Base-by-base conservation (phyloP, 2,113 vertebrate genomes). In the Zosterops pallidus region DNA sequence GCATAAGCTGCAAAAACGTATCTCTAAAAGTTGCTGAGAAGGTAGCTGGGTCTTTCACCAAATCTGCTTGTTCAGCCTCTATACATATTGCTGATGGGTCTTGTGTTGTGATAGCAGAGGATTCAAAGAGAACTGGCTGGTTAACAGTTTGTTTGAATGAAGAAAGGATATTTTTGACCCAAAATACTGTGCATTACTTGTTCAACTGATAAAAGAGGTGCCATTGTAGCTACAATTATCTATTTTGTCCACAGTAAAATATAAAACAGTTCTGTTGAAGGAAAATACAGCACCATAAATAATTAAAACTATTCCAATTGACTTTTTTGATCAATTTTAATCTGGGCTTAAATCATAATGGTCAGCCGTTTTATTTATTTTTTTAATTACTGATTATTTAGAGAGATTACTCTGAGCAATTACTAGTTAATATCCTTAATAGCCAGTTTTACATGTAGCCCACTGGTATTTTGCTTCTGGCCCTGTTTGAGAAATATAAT, bases 381-480 rank as follows among this genome's bases (percentile, higher is more conserved):
- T 86, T 88, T 95, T 91, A 97, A 98, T 97, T 96, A 89, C 97
- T 97, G 98, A 98, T 98, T 94, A 94, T 90, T 80, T 96, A 68
- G 39, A 44, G 93, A 98, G 98, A 98, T 98, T 97, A 95, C 56
- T 42, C 55, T 74, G 86, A 56, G 31, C 85, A 88, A 95, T 97
- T 96, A 91, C 60, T 57, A 55, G 84, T 97, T 96, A 93, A 97
- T 96, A 96, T 97, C 96, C 97, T 96, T 97, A 94, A 95, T 95
- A 50, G 76, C 95, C 97, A 89, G 50, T 94, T 97, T 91, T 96
- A 88, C 94, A 94, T 90, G 41, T 95, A 89, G 96, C 97, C 93
- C 96, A 93, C 92, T 95, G 89, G 86, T 64, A 52, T 71, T 76
- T 96, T 95, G 83, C 86, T 77, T 80, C 74, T 64, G 83, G 82